A percentile compares a stretch with the other conserved stretches of the same genome.
These are phyloP conservation scores for Onychorhynchus coronatus DNA, from an alignment of 2,113 vertebrate species.

Conservation along the genomic window DNA sequence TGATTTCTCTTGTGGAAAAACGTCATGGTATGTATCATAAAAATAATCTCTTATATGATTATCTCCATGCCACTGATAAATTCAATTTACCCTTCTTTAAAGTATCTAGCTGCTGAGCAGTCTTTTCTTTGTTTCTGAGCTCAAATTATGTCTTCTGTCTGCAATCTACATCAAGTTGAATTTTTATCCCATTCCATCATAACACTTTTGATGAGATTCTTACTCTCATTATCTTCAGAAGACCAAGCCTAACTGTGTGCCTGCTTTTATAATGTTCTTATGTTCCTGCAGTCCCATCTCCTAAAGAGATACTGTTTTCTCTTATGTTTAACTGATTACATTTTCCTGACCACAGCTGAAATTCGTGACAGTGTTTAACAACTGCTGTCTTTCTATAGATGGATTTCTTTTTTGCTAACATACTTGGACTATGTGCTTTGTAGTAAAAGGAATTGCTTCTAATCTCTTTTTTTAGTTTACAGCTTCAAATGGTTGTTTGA, in stretches of 20 bases:
- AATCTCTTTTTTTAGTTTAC: not conserved
- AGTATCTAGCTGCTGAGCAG: constrained; percentile 1
- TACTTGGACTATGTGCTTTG: not conserved
- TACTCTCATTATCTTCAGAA: constrained; percentile 38
- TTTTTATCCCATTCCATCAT: constrained; percentile 4
- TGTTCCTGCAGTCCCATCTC: constrained; percentile 4
- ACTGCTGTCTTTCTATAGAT: not conserved
- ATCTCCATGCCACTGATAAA: constrained; percentile 12
- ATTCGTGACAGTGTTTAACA: not conserved
- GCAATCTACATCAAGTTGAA: not conserved
- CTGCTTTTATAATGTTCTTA: constrained; percentile 18
- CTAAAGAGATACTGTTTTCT: not conserved
- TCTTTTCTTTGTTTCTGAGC: constrained; percentile 32
- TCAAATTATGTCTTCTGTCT: not conserved
- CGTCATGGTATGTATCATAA: not conserved
- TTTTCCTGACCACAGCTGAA: constrained; percentile 20
- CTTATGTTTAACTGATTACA: not conserved
- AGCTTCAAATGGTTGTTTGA: not conserved
- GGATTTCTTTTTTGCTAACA: not conserved
- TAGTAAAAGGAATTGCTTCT: not conserved
- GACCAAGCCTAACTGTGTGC: not conserved
- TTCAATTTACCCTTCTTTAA: constrained; percentile 39
- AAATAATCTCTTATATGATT: constrained; percentile 22
- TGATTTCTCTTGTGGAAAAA: not conserved
- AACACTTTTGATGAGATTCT: constrained; percentile 27